A percentile compares a stretch with the other conserved stretches of the same genome.
Evolutionary conservation across 2,113 vertebrate genomes (phyloP).

Genomic region (Hippocampus zosterae): DNA sequence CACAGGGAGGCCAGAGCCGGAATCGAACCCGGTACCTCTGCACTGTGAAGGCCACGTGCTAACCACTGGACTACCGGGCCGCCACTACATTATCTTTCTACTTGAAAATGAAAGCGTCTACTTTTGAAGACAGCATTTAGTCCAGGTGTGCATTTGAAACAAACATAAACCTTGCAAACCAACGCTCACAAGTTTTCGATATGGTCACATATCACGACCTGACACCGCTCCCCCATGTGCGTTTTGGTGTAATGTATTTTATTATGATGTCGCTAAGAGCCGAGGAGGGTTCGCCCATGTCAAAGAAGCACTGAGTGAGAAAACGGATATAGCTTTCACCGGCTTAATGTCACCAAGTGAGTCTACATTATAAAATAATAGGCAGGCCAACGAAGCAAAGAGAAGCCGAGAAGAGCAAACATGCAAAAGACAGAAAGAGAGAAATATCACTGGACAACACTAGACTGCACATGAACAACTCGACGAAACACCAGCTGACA

Average conservation of each 20-base stretch:
- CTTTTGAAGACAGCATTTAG: neutral
- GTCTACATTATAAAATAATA: conserved; percentile 39
- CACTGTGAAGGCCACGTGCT: too few relatives aligned
- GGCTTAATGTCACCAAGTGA: neutral
- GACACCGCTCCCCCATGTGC: too few relatives aligned
- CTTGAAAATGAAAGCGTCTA: neutral
- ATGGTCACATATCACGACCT: neutral
- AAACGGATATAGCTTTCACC: too few relatives aligned
- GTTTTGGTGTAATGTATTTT: too few relatives aligned
- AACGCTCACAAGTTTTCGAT: conserved; percentile 3
- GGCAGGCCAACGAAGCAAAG: conserved; percentile 58
- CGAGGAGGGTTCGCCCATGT: neutral
- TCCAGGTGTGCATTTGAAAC: neutral
- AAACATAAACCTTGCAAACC: conserved; percentile 3
- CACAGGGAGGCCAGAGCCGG: too few relatives aligned
- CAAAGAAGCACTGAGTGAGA: neutral
- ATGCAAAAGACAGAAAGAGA: conserved; percentile 22
- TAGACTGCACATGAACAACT: conserved; percentile 22
- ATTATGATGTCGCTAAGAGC: too few relatives aligned
- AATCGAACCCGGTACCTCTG: too few relatives aligned
- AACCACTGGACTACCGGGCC: too few relatives aligned
- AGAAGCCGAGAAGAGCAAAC: conserved; percentile 22
- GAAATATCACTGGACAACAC: conserved; percentile 20
- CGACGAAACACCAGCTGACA: neutral
- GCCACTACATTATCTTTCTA: neutral